Evolutionary conservation across 2,113 vertebrate species (phyloP).

Genomic region (Rattus rattus): DNA sequence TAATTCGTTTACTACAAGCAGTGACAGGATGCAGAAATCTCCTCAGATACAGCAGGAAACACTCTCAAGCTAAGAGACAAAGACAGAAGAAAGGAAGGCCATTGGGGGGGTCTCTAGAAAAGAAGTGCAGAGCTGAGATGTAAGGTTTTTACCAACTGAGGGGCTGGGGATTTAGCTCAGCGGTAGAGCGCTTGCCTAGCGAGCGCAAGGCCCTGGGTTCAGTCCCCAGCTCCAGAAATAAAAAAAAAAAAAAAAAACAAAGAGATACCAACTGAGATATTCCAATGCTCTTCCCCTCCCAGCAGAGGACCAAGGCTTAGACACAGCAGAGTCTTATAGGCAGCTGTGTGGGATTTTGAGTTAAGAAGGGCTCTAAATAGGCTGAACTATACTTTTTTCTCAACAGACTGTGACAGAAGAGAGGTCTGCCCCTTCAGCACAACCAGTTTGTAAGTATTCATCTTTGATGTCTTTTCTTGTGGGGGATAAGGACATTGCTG

Average conservation of each 20-base stretch:
- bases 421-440: neutral
- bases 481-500: neutral
- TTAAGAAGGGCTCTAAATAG: neutral
- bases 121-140: neutral
- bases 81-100: neutral
- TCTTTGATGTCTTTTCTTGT: conserved; percentile 17
- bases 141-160: neutral
- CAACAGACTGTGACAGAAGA: conserved; percentile 48
- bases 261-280: neutral
- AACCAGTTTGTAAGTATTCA: conserved; percentile 74
- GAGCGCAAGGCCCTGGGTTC: no score
- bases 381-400: conserved; percentile 61
- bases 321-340: neutral
- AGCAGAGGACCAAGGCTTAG: neutral
- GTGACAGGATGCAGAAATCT: neutral
- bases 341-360: neutral
- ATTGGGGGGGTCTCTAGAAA: neutral
- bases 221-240: no score
- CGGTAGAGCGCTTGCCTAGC: no score
- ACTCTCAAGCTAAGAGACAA: neutral
- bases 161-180: no score
- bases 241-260: no score
- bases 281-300: neutral
- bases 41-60: neutral
- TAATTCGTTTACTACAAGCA: conserved; percentile 19